Evolutionary conservation across 1,140 invertebrate genomes (phyloP).

Genomic region (Lasaia peninsularis): DNA sequence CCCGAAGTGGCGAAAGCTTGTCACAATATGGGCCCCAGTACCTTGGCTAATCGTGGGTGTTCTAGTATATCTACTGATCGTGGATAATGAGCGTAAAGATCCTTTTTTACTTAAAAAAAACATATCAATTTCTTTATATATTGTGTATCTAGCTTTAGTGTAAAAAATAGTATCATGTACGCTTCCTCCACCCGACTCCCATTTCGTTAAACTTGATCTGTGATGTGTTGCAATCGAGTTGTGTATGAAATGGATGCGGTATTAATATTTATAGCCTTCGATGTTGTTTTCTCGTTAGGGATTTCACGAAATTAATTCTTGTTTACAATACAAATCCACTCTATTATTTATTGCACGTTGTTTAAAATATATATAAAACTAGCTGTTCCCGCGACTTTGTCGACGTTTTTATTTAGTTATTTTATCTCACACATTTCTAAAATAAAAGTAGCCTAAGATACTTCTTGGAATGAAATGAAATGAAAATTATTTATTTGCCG

Average conservation of each 20-base stretch:
- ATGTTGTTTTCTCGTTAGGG: slow-evolving; percentile 3
- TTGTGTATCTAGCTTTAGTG: background rate
- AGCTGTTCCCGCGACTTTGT: too few relatives aligned
- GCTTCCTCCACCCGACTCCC: background rate
- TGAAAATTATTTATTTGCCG: too few relatives aligned
- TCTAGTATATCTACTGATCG: too few relatives aligned
- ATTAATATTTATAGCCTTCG: slow-evolving; percentile 6
- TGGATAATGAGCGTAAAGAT: too few relatives aligned
- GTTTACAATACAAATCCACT: background rate
- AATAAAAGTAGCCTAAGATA: too few relatives aligned
- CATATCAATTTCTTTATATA: background rate
- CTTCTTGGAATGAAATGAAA: too few relatives aligned
- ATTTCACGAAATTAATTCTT: slow-evolving; percentile 3
- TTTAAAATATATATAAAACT: background rate
- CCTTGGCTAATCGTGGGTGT: too few relatives aligned
- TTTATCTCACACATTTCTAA: too few relatives aligned
- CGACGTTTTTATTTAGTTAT: too few relatives aligned
- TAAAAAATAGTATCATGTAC: background rate
- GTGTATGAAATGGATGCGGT: background rate
- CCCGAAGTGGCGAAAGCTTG: too few relatives aligned
- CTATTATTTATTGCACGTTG: background rate
- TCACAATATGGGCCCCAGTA: too few relatives aligned
- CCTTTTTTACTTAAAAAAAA: too few relatives aligned
- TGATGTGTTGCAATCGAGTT: background rate
- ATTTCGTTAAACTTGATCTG: background rate